These are phyloP conservation scores for Tryphoninae sp. DNA, from an alignment of 2,888 invertebrate genomes.

Conservation along the genomic window DNA sequence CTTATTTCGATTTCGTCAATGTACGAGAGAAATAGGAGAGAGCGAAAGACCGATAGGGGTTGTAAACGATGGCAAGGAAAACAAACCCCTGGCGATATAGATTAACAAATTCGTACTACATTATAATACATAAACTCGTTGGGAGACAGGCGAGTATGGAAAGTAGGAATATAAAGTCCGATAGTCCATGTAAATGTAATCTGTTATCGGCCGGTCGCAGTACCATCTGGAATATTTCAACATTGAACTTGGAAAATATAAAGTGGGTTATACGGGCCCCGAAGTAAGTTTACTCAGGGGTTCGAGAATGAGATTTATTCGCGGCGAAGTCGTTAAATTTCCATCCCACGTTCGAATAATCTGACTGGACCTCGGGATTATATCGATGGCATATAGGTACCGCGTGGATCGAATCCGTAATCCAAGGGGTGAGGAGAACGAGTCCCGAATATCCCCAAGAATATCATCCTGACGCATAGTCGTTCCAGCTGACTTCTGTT, in stretches of 20 bases:
- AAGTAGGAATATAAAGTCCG: conserved; percentile 21
- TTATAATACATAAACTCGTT: conserved; percentile 19
- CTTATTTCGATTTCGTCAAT: conserved; percentile 12
- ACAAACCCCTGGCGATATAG: conserved; percentile 23
- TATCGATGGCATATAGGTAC: conserved; percentile 2
- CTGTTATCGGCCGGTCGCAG: conserved; percentile 33
- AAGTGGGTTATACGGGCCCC: background rate
- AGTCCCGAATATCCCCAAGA: conserved; percentile 38
- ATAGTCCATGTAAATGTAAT: conserved; percentile 50
- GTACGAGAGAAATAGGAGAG: conserved; percentile 16
- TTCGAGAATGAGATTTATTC: conserved; percentile 36
- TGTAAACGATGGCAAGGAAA: conserved; percentile 22
- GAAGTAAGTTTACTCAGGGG: conserved; percentile 30
- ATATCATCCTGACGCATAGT: conserved; percentile 29
- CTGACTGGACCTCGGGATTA: conserved; percentile 6
- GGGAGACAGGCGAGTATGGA: background rate
- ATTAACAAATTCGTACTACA: conserved; percentile 36
- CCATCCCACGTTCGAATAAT: conserved; percentile 44
- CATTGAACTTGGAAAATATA: conserved; percentile 14
- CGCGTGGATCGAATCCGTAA: conserved; percentile 35
- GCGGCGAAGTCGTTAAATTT: conserved; percentile 38
- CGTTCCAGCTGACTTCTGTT: conserved; percentile 32
- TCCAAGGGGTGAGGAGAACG: conserved; percentile 34
- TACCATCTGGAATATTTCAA: conserved; percentile 39
- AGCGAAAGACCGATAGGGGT: conserved; percentile 16